Percentiles rank a stretch among this genome's conserved stretches.
Evolutionary conservation across 2,797 vertebrate species (phyloP).

Genomic region (Sebastes kiyomatsui): DNA sequence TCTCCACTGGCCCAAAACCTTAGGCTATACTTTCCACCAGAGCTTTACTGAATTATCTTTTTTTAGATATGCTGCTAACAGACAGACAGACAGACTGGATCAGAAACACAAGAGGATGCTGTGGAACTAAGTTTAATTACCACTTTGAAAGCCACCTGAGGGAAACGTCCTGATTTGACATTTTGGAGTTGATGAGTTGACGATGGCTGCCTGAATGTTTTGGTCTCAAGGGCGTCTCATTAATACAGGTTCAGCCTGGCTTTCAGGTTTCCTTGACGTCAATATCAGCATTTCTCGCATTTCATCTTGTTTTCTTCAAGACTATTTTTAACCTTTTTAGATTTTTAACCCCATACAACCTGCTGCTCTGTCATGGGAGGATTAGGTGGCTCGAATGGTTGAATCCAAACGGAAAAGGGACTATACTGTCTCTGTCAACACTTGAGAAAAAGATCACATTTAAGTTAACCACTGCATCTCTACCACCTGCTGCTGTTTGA

Average conservation of each 20-base stretch:
- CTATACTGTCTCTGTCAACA: no score
- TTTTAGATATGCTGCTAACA: no score
- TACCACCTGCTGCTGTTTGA: no score
- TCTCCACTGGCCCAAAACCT: no score
- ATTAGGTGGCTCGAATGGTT: accelerated
- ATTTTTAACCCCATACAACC: neutral
- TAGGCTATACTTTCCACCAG: no score
- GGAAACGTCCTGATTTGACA: neutral
- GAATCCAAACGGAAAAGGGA: no score
- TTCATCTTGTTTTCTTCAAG: neutral
- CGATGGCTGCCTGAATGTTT: neutral
- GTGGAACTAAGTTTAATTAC: neutral
- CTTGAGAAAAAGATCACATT: no score
- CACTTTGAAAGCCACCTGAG: neutral
- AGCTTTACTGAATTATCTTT: no score
- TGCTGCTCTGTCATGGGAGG: neutral
- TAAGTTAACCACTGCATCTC: no score
- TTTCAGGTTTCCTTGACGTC: neutral
- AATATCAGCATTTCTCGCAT: neutral
- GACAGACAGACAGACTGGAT: no score
- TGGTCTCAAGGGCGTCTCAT: neutral
- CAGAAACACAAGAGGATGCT: no score
- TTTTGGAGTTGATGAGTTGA: neutral
- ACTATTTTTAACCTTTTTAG: neutral
- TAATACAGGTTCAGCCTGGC: neutral